Conservation (phyloP, 1,140 invertebrate species). For the Ptiloglossa arizonensis region DNA sequence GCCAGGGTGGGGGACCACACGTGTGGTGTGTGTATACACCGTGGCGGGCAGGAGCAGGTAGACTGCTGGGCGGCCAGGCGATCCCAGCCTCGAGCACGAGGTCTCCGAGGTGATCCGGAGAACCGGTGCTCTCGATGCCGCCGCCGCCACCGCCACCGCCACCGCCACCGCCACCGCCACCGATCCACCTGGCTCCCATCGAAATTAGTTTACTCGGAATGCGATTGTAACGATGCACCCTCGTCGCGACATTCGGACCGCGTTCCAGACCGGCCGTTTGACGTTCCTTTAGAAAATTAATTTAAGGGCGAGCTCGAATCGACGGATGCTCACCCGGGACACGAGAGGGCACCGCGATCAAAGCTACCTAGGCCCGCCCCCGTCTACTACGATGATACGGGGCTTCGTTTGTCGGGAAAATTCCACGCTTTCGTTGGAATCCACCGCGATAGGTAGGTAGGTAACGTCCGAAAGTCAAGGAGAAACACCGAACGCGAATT, state of each 20-base stretch:
- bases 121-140: constrained; percentile 47
- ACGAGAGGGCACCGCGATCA: too few relatives aligned
- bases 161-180: too few relatives aligned
- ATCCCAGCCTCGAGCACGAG: constrained; percentile 54
- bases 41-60: constrained; percentile 73
- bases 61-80: constrained; percentile 78
- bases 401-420: background rate
- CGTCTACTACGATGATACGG: background rate
- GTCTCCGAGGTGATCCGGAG: constrained; percentile 53
- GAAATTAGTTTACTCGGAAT: constrained; percentile 48
- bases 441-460: too few relatives aligned
- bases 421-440: background rate
- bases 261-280: background rate
- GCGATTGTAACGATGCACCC: constrained; percentile 29
- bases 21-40: constrained; percentile 67
- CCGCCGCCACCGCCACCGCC: too few relatives aligned
- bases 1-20: constrained; percentile 67
- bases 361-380: too few relatives aligned
- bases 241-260: constrained; percentile 9
- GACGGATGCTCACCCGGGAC: too few relatives aligned
- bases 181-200: constrained; percentile 37
- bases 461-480: too few relatives aligned
- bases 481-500: too few relatives aligned
- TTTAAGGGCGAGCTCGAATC: constrained; percentile 14
- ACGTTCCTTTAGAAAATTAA: background rate